Evolutionary conservation across 2,113 vertebrate genomes (phyloP).

Genomic region (Climacteris rufus): DNA sequence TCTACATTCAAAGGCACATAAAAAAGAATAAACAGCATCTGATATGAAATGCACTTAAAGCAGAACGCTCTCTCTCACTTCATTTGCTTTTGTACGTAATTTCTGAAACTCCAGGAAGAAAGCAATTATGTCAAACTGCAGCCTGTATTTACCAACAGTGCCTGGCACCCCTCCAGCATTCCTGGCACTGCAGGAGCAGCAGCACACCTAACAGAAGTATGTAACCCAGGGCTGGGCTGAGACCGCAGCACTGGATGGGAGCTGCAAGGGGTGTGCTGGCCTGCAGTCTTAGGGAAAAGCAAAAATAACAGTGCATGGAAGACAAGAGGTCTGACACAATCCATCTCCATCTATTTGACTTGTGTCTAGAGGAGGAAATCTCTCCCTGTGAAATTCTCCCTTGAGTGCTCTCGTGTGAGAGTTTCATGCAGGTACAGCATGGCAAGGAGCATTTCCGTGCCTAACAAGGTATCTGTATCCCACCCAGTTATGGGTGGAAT

Average conservation of each 20-base stretch:
- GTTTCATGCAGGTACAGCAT: not conserved
- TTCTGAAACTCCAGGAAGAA: slow-evolving; percentile 38
- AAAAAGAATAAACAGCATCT: not conserved
- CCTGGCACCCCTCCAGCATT: slow-evolving; percentile 66
- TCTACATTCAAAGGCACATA: not conserved
- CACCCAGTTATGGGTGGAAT: not conserved
- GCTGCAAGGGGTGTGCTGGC: not conserved
- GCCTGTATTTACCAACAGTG: slow-evolving; percentile 56
- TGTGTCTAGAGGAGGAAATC: not conserved
- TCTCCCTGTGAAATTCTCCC: not conserved
- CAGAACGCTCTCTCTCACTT: not conserved
- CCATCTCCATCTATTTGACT: not conserved
- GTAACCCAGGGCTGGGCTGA: slow-evolving; percentile 66
- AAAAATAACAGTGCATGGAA: not conserved
- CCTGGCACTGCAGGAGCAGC: slow-evolving; percentile 45
- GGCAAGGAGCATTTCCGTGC: not conserved
- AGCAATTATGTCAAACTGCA: slow-evolving; percentile 14
- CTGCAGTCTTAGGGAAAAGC: not conserved
- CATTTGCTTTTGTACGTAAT: not conserved
- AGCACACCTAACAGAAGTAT: slow-evolving; percentile 84
- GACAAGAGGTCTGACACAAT: not conserved
- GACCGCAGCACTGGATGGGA: slow-evolving; percentile 19
- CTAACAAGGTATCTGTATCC: not conserved
- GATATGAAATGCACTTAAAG: not conserved
- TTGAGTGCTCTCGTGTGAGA: not conserved